Conservation (phyloP, 2,113 vertebrate genomes). For the Pedetes capensis region DNA sequence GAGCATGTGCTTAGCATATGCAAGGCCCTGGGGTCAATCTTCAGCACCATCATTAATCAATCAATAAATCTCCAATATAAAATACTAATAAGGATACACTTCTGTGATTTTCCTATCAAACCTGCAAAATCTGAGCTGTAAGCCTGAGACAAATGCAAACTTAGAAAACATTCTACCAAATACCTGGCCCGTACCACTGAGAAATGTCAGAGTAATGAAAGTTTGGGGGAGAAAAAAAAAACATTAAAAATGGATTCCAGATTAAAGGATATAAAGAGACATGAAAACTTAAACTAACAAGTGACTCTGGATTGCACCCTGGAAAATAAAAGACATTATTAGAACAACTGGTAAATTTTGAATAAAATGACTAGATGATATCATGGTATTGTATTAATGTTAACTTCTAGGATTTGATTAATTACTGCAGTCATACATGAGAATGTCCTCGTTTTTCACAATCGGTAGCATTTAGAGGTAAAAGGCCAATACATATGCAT, state of each 20-base stretch:
- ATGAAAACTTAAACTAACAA: neutral
- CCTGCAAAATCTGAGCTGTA: neutral
- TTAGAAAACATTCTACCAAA: neutral
- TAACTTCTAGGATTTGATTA: neutral
- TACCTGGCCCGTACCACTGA: neutral
- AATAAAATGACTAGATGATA: neutral
- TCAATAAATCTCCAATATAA: neutral
- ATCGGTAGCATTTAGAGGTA: neutral
- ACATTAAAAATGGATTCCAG: neutral
- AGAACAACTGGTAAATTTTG: neutral
- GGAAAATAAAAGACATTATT: neutral
- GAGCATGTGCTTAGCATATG: neutral
- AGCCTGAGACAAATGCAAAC: neutral
- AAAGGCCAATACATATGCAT: neutral
- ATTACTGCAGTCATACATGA: neutral
- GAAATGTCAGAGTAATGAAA: neutral
- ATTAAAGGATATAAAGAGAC: slow-evolving; percentile 11
- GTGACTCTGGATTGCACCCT: neutral
- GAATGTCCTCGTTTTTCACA: neutral
- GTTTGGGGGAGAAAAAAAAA: neutral
- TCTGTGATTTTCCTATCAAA: neutral
- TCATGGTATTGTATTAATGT: neutral
- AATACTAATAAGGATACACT: neutral
- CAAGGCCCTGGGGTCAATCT: neutral
- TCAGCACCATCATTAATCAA: neutral